Conservation (phyloP, 2,113 vertebrate species). For the Fregata magnificens region DNA sequence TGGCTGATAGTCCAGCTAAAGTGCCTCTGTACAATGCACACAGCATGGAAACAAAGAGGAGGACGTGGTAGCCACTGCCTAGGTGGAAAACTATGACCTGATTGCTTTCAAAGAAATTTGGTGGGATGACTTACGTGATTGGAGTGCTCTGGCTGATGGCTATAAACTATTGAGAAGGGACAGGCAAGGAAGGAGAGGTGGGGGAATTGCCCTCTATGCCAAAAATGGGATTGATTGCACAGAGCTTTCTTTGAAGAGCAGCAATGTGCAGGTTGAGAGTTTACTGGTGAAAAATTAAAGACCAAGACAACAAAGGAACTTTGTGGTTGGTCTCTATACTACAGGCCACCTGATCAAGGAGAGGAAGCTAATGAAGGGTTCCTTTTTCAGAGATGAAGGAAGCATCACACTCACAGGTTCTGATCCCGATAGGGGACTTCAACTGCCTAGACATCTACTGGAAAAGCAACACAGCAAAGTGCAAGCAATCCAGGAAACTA, state of each 20-base stretch:
- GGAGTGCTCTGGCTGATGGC: no score
- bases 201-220: neutral
- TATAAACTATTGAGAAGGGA: no score
- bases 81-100: no score
- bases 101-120: no score
- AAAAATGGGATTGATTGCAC: neutral
- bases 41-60: neutral
- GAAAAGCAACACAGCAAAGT: no score
- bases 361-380: neutral
- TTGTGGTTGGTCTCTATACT: neutral
- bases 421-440: neutral
- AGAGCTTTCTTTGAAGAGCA: neutral
- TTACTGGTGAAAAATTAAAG: neutral
- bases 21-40: neutral
- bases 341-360: neutral
- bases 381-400: neutral
- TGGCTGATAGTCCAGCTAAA: neutral
- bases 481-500: neutral
- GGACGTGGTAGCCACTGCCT: neutral
- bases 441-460: neutral
- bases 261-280: neutral
- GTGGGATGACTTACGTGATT: no score
- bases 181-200: neutral
- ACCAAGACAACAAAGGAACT: neutral
- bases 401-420: neutral